Base-by-base conservation (phyloP, 2,113 vertebrate genomes). In the Myrmecobius fasciatus region DNA sequence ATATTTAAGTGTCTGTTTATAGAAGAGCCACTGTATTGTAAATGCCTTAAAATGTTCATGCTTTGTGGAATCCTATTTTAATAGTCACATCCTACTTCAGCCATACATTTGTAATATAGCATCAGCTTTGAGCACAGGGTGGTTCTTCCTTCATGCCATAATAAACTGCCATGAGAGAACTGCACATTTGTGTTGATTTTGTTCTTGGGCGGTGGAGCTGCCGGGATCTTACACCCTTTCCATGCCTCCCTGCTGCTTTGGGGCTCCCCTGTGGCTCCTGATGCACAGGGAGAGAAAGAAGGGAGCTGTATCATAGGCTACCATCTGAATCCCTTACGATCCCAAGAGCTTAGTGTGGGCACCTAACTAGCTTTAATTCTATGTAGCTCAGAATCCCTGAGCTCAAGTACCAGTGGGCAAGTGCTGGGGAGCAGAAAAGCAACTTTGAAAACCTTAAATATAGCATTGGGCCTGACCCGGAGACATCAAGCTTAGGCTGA, bases 1-100 rank as follows among this genome's bases (percentile, higher is more conserved):
- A 98, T 99, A 98, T 98, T 98, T 99, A 98, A 98, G 96, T 98
- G 98, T 99, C 98, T 98, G 98, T 98, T 98, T 98, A 98, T 97
- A 98, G 97, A 98, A 98, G 98, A 97, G 96, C 98, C 98, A 96
- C 98, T 98, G 98, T 99, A 98, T 98, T 99, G 98, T 99, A 98
- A 99, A 98, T 98, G 98, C 98, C 98, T 97, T 98, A 98, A 98
- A 97, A 97, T 98, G 98, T 98, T 98, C 98, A 98, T 98, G 98
- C 97, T 98, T 98, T 98, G 97, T 98, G 98, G 99, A 98, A 98
- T 98, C 98, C 98, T 98, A 98, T 98, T 98, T 99, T 98, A 98
- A 98, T 98, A 98, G 98, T 98, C 98, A 98, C 93, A 1, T 98
- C 95, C 96, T 98, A 98, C 97, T 99, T 98, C 92, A 83, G 95